Evolutionary conservation across 2,888 invertebrate species (phyloP), one percentile per base, ranked within the genome.

Genomic region (Agrochola litura): DNA sequence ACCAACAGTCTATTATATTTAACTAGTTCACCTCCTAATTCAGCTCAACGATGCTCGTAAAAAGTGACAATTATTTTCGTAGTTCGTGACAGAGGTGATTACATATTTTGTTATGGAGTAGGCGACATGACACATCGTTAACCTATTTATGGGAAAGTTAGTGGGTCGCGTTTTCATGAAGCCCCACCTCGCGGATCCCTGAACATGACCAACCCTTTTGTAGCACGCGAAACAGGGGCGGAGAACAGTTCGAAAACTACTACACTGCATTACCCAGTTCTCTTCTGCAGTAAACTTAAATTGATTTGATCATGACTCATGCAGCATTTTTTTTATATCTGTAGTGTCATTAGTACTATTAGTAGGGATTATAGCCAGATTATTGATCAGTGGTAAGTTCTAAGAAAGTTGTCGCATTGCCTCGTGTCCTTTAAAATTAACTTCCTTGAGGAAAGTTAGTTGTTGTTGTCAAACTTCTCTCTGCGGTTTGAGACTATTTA

Each of bases 161-260:
- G 86, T 80, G 84, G 89, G 89, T 90, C 87, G 88, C 89, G 89
- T 82, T 86, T 86, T 81, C 79, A 85, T 79, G 78, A 73, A 83
- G 90, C 91, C 93, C 89, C 93, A 85, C 94, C 93, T 89, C 79
- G 83, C 80, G 74, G 71, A 81, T 86, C 84, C 89, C 88, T 90
- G 89, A 90, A 87, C 89, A 88, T 89, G 91, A 88, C 95, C 92
- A 92, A 94, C 94, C 95, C 94, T 90, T 93, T 91, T 89, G 81
- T 78, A 78, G 85, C 94, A 95, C 93, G 95, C 94, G 87, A 92
- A 84, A 87, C 77, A 81, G 81, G 84, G 86, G 87, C 64, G 79
- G 82, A 78, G 73, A 80, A 77, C 69, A 64, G 71, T 78, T 76
- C 6, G 56, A 73, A 72, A 70, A 63, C 58, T 22, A 49, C n/a